phyloP scores from a whole-genome alignment of 1,140 invertebrate genomes.

The Scylla paramamosain region DNA sequence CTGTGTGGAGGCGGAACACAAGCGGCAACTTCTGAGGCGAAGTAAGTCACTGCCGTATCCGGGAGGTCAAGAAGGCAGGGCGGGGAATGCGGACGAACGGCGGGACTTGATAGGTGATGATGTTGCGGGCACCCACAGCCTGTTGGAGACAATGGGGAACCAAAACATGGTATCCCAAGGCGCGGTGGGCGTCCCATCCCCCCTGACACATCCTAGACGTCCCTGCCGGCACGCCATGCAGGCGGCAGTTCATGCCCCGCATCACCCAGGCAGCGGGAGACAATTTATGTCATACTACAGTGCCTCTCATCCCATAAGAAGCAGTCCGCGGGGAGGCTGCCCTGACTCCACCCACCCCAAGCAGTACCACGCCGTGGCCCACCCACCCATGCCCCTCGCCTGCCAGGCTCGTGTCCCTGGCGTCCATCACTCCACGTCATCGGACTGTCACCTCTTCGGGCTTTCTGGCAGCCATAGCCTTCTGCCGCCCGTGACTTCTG shows the following conservation, averaged over 20 bases:
- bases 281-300: neutral
- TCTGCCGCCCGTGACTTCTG: neutral
- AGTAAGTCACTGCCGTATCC: constrained; percentile 46
- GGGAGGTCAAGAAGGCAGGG: neutral
- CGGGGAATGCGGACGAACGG: neutral
- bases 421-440: neutral
- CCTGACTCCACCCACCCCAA: neutral
- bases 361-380: constrained; percentile 57
- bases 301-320: neutral
- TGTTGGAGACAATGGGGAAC: neutral
- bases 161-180: neutral
- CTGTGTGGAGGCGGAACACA: neutral
- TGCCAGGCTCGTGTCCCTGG: neutral
- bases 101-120: neutral
- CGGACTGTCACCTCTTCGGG: too few relatives aligned
- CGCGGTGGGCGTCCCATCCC: neutral
- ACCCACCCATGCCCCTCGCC: constrained; percentile 48
- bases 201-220: neutral
- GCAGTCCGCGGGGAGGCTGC: neutral
- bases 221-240: neutral
- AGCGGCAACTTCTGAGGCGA: constrained; percentile 35
- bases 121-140: neutral
- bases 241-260: neutral
- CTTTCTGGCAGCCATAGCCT: neutral
- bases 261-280: neutral